Evolutionary conservation across 2,113 vertebrate species (phyloP), one percentile per base, ranked within the genome.

Genomic region (Corydoras maculifer): DNA sequence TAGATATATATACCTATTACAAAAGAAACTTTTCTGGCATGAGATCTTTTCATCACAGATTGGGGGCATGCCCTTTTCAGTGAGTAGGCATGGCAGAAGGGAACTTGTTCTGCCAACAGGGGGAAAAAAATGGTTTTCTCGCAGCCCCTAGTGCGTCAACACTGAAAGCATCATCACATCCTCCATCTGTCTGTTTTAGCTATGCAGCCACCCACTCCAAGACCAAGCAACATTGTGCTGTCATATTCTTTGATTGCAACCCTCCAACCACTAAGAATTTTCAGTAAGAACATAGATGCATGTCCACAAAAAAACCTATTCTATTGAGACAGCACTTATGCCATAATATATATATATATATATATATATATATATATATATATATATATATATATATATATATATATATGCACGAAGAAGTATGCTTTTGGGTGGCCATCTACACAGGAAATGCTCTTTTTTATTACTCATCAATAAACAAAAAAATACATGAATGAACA

Each of bases 131-230:
- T 50, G 35, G n/a, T 58, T 68, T 55, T 62, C 51, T 62, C 31
- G 18, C 65, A 68, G 65, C 50, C 14, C 65, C 32, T 62, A 62
- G 65, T 62, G 65, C 65, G 59, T 74, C 65, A 68, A 62, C 58
- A 74, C 58, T 68, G 65, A 74, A 74, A 49, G 65, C 51, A 35
- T 68, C 65, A 68, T 62, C 65, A 62, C 72, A 74, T 74, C 65
- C 65, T 67, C 65, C 55, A 65, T 74, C 65, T 53, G 57, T 68
- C 50, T 62, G 58, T 49, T 68, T 68, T 68, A 74, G 58, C 65
- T 62, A 50, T 61, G 53, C 58, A 68, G 32, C 58, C 65, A 14
- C 59, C 65, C 72, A 68, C 72, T 49, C n/a, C 65, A 74, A 67
- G 50, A n/a, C 49, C 49, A 61, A 61, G 31, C 64, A 14, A 73